Evolutionary conservation across 1,140 invertebrate genomes (phyloP).

Genomic region (Penaeus chinensis): DNA sequence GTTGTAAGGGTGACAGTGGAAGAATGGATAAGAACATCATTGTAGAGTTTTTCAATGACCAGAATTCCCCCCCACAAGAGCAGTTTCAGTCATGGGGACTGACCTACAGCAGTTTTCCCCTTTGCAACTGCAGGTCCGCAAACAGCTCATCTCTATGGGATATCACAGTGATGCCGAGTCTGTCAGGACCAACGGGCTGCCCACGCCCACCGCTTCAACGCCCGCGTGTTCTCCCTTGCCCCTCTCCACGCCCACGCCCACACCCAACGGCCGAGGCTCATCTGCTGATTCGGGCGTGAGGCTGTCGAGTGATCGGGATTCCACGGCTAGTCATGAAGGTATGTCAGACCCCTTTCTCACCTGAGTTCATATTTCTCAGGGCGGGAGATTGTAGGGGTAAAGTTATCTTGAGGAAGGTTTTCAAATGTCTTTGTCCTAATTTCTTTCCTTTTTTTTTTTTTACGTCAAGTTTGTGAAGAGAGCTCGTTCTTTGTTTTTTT

Average conservation of each 20-base stretch:
- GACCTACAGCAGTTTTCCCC: background rate
- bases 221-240: constrained; percentile 67
- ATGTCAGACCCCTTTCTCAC: background rate
- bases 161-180: constrained; percentile 76
- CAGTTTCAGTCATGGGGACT: constrained; percentile 17
- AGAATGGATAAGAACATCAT: too few relatives aligned
- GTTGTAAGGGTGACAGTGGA: too few relatives aligned
- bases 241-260: constrained; percentile 59
- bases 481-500: too few relatives aligned
- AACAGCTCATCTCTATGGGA: constrained; percentile 77
- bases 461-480: too few relatives aligned
- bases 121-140: constrained; percentile 72
- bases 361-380: too few relatives aligned
- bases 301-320: constrained; percentile 83
- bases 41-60: background rate
- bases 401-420: too few relatives aligned
- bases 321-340: constrained; percentile 68
- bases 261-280: constrained; percentile 77
- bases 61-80: too few relatives aligned
- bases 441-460: too few relatives aligned
- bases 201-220: constrained; percentile 62
- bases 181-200: constrained; percentile 64
- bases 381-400: too few relatives aligned
- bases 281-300: constrained; percentile 87
- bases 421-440: too few relatives aligned